Base-by-base conservation (phyloP, 2,888 invertebrate species). In the Sesia apiformis region DNA sequence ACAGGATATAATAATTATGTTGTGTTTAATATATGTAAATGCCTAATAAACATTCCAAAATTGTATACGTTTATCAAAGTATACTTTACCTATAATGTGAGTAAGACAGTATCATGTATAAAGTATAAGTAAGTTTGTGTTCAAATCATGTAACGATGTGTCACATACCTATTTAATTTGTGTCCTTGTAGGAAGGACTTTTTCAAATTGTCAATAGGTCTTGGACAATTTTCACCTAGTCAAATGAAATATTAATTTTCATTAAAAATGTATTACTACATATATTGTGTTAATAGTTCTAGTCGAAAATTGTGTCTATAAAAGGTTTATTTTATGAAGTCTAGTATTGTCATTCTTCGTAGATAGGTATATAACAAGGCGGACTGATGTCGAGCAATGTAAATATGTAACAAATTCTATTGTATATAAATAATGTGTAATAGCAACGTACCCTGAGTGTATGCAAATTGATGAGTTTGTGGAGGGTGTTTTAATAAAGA, bases 401-500 rank as follows among this genome's bases (percentile, higher is more conserved):
- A 76, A 70, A 76, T 74, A 72, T 71, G 67, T 66, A 71, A 64
- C 56, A 56, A 62, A 70, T 66, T 58, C 64, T 67, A 60, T 63
- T 82, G 83, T 82, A 82, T 82, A 82, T 60, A 75, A 61, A 71
- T 69, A 72, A 52, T 23, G 23, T 23, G 23, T 23, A 40, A 72
- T 78, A 78, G 77, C 76, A 72, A 69, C 72, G 76, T 81, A 83
- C 72, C 72, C 70, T 63, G 80, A 80, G 78, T 85, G 82, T 81
- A 80, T 79, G 81, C 83, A 80, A 78, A 66, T 74, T 72, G 78
- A 75, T 64, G 79, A 77, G 67, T 74, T 76, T 76, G 78, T 82
- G 80, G 80, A 81, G 84, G 85, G 84, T 85, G 86, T 88, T 89
- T 88, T 87, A 88, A 82, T 88, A 89, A 87, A 88, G 78, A 78